Evolutionary conservation across 2,888 invertebrate genomes (phyloP).

Genomic region (Orthosia gothica): DNA sequence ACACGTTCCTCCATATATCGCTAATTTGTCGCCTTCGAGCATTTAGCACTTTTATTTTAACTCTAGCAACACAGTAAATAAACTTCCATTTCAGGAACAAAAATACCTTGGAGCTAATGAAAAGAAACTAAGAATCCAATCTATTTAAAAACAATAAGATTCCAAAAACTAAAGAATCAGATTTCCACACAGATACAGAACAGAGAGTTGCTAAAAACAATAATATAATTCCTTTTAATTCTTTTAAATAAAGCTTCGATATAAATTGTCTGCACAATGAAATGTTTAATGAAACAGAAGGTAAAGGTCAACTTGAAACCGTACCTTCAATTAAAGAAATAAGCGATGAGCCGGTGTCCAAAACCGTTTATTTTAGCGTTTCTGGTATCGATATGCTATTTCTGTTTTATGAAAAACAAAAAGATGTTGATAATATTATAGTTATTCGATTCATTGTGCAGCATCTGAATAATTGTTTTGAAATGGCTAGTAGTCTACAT

Average conservation of each 20-base stretch:
- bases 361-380: conserved; percentile 55
- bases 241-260: conserved; percentile 68
- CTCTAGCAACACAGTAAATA: conserved; percentile 45
- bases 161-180: conserved; percentile 64
- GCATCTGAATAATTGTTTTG: conserved; percentile 12
- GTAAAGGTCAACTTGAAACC: conserved; percentile 67
- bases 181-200: conserved; percentile 70
- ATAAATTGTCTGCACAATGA: conserved; percentile 80
- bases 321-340: conserved; percentile 74
- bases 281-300: conserved; percentile 80
- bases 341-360: conserved; percentile 61
- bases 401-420: conserved; percentile 20
- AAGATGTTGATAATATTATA: neutral
- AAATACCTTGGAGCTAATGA: conserved; percentile 43
- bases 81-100: conserved; percentile 56
- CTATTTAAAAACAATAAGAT: conserved; percentile 64
- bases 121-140: conserved; percentile 61
- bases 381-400: conserved; percentile 54
- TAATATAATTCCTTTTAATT: conserved; percentile 77
- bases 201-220: conserved; percentile 70
- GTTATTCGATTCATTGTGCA: conserved; percentile 8
- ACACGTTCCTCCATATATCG: conserved; percentile 48
- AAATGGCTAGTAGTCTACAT: neutral
- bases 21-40: conserved; percentile 35
- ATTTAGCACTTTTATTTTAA: conserved; percentile 33